phyloP scores from a whole-genome alignment of 2,797 vertebrate genomes.

The Natrix natrix region DNA sequence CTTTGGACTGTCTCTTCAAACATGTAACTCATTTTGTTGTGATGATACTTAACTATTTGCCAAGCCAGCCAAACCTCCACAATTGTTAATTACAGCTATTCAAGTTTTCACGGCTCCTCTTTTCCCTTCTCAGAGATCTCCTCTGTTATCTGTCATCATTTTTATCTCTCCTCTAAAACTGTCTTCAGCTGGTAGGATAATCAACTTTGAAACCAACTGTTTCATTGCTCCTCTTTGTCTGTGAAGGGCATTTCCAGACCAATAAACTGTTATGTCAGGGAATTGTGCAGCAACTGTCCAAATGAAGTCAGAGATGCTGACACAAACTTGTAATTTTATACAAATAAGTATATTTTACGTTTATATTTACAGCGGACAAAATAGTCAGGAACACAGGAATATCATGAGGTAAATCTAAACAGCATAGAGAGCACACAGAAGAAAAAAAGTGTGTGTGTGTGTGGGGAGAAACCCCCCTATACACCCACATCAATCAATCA shows the following conservation, averaged over 20 bases:
- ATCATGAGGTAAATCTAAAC: too few species aligned
- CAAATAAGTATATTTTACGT: too few species aligned
- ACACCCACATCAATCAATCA: too few species aligned
- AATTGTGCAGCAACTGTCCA: too few species aligned
- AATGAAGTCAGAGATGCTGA: too few species aligned
- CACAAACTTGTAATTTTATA: too few species aligned
- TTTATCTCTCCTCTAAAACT: not conserved
- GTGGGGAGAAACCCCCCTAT: too few species aligned
- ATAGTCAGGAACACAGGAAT: too few species aligned
- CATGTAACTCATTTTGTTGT: not conserved
- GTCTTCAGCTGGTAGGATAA: not conserved
- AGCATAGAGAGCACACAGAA: too few species aligned
- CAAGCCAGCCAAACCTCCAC: not conserved
- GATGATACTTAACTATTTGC: not conserved
- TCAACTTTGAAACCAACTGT: not conserved
- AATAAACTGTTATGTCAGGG: not conserved
- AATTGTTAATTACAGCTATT: not conserved
- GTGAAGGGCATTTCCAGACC: not conserved
- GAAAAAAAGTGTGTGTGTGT: too few species aligned
- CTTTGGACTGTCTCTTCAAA: not conserved
- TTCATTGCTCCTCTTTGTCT: not conserved
- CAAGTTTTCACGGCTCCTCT: not conserved
- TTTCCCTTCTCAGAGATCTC: not conserved
- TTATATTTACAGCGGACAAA: too few species aligned
- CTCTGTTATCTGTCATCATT: not conserved